Evolutionary conservation across 2,888 invertebrate species (phyloP).

Genomic region (Linnaemya vulpina): DNA sequence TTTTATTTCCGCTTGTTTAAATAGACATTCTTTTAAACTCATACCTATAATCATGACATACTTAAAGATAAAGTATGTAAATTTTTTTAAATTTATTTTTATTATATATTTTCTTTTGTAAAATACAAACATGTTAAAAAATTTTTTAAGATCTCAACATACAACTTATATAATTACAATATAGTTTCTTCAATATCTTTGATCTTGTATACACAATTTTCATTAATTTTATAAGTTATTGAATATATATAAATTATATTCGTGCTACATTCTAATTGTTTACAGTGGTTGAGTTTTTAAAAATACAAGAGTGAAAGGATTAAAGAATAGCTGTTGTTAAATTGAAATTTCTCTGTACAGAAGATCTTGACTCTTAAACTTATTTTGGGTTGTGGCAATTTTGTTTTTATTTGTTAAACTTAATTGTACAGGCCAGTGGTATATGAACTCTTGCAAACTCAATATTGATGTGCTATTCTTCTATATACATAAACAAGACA

Average conservation of each 20-base stretch:
- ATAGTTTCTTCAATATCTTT: no score
- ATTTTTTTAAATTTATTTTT: neutral
- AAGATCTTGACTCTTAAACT: neutral
- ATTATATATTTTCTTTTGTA: neutral
- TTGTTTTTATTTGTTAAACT: neutral
- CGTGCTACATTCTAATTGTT: neutral
- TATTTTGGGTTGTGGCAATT: neutral
- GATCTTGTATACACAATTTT: no score
- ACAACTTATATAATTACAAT: conserved; percentile 28
- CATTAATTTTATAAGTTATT: conserved; percentile 46
- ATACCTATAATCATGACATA: conserved; percentile 17
- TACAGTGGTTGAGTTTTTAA: neutral
- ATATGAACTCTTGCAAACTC: neutral
- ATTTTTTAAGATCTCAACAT: conserved; percentile 14
- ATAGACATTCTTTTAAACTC: conserved; percentile 11
- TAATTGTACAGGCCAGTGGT: neutral
- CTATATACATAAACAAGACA: neutral
- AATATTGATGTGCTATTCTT: neutral
- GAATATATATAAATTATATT: conserved; percentile 2
- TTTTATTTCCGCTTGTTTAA: conserved; percentile 23
- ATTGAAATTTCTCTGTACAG: neutral
- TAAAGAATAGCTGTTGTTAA: neutral
- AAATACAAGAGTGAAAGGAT: neutral
- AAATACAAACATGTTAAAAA: conserved; percentile 55
- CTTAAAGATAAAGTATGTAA: conserved; percentile 24